phyloP scores from a whole-genome alignment of 2,797 vertebrate genomes.

The Eleutherodactylus coqui region DNA sequence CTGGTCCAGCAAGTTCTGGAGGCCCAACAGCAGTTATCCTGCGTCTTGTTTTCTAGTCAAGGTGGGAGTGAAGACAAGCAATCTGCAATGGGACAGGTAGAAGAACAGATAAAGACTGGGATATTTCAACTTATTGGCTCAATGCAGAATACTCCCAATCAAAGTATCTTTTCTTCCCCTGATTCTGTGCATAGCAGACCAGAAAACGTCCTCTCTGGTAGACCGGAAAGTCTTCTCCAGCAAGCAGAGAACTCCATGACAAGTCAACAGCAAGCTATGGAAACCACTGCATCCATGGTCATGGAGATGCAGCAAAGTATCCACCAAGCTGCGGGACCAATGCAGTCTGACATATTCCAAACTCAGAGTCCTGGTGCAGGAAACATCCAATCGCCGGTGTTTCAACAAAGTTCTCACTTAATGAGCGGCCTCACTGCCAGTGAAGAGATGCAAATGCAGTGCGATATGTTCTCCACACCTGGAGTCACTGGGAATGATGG shows the following conservation, averaged over 20 bases:
- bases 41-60: constrained; percentile 88
- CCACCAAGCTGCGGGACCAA: constrained; percentile 81
- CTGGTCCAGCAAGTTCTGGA: constrained; percentile 90
- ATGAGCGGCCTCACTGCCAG: constrained; percentile 73
- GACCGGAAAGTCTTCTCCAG: constrained; percentile 77
- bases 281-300: constrained; percentile 81
- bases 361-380: constrained; percentile 79
- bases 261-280: constrained; percentile 80
- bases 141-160: constrained; percentile 75
- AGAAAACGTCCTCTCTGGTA: constrained; percentile 76
- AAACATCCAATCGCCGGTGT: constrained; percentile 78
- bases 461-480: constrained; percentile 83
- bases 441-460: constrained; percentile 89
- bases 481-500: constrained; percentile 78
- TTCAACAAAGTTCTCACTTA: constrained; percentile 77
- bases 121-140: constrained; percentile 85
- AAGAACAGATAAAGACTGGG: constrained; percentile 91
- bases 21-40: constrained; percentile 86
- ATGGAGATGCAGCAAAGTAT: constrained; percentile 82
- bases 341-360: constrained; percentile 89
- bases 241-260: constrained; percentile 76
- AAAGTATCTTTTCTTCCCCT: constrained; percentile 76
- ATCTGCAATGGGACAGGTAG: constrained; percentile 75
- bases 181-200: constrained; percentile 76
- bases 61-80: constrained; percentile 84